Percentiles rank a stretch among this genome's conserved stretches.
Conservation (phyloP, 2,797 vertebrate species). For the Todus mexicanus region DNA sequence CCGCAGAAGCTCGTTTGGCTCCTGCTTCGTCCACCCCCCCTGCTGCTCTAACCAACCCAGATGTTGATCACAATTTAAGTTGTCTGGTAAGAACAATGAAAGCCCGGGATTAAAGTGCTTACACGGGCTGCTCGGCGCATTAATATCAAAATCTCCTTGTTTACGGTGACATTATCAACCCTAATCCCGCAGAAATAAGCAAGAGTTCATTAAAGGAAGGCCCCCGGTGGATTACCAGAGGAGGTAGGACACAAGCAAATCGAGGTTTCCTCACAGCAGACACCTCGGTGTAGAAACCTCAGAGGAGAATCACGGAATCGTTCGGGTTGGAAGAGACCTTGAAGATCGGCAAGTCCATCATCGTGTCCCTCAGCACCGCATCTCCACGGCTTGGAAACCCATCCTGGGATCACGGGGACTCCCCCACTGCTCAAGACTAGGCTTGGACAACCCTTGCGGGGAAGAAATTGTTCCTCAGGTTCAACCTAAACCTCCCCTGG, state of each 20-base stretch:
- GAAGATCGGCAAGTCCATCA: too few species aligned
- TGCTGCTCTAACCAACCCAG: neutral
- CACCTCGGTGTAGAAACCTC: too few species aligned
- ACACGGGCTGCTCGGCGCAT: neutral
- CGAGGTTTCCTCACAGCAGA: neutral
- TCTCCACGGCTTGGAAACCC: too few species aligned
- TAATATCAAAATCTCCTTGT: conserved; percentile 37
- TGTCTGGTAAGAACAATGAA: neutral
- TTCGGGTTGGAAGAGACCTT: neutral
- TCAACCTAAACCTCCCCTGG: too few species aligned
- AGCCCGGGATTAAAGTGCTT: conserved; percentile 3
- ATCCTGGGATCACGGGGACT: too few species aligned
- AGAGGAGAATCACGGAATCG: neutral
- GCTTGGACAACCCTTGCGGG: too few species aligned
- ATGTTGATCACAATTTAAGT: neutral
- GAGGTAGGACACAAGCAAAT: neutral
- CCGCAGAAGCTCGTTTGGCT: neutral
- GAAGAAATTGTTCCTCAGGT: too few species aligned
- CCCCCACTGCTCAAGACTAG: too few species aligned
- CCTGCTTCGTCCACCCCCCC: neutral
- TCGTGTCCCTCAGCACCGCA: too few species aligned
- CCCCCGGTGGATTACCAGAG: neutral
- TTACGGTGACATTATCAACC: neutral
- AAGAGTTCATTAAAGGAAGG: neutral
- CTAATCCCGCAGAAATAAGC: conserved; percentile 19